phyloP scores from a whole-genome alignment of 2,888 invertebrate genomes.

The Nineta flava region DNA sequence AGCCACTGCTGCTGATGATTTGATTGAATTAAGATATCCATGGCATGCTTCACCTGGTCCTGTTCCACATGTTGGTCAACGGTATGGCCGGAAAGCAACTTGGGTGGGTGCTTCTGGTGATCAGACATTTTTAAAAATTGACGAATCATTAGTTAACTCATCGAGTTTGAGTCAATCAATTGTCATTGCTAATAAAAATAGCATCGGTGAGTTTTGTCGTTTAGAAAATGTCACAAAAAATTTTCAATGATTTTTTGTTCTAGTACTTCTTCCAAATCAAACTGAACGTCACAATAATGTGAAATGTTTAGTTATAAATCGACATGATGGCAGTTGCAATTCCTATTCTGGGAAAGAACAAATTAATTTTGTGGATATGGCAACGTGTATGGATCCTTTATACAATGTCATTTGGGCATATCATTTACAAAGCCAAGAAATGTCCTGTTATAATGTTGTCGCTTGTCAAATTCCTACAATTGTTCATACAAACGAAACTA shows the following conservation, averaged over 20 bases:
- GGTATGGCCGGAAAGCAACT: constrained; percentile 73
- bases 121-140: constrained; percentile 84
- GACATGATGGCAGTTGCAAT: constrained; percentile 73
- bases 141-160: constrained; percentile 84
- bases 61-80: constrained; percentile 69
- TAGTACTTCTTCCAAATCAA: constrained; percentile 59
- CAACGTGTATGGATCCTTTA: constrained; percentile 74
- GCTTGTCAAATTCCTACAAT: constrained; percentile 47
- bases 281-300: constrained; percentile 57
- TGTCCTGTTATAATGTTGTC: constrained; percentile 71
- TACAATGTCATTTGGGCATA: constrained; percentile 93
- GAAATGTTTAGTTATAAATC: constrained; percentile 79
- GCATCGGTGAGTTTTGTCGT: constrained; percentile 30
- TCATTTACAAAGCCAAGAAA: constrained; percentile 44
- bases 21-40: constrained; percentile 27
- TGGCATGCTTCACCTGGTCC: constrained; percentile 60
- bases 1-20: constrained; percentile 4
- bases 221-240: too few species aligned
- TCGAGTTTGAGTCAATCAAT: constrained; percentile 75
- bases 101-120: constrained; percentile 95
- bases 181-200: constrained; percentile 73
- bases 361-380: constrained; percentile 64
- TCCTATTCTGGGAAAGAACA: constrained; percentile 72
- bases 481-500: constrained; percentile 1
- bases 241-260: constrained; percentile 29